Evolutionary conservation across 2,113 vertebrate species (phyloP).

Genomic region (Pseudorhombus dupliciocellatus): DNA sequence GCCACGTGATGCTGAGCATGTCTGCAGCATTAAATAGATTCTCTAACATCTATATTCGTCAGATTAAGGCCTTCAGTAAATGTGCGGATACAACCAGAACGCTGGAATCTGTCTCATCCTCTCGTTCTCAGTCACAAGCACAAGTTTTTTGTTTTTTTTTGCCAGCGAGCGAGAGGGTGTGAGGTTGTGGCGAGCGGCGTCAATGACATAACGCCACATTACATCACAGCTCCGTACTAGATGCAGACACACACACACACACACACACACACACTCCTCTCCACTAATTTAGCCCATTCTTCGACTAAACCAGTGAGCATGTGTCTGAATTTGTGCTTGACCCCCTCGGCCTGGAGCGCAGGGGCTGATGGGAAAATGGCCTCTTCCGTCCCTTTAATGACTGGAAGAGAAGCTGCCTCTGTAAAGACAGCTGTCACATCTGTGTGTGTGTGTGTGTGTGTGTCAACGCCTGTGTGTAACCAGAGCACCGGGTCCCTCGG

Average conservation of each 20-base stretch:
- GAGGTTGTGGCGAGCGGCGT: conserved; percentile 3
- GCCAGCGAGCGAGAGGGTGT: conserved; percentile 30
- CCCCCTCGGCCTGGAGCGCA: conserved; percentile 11
- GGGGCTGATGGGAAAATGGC: neutral
- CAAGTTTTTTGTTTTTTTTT: neutral
- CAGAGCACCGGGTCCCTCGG: conserved; percentile 36
- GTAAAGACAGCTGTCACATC: conserved; percentile 40
- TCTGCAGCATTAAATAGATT: neutral
- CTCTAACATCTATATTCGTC: neutral
- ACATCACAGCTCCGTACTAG: neutral
- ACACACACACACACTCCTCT: neutral
- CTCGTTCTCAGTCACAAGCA: conserved; percentile 16
- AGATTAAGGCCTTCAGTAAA: no score
- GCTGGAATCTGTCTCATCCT: neutral
- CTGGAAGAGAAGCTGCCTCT: conserved; percentile 24
- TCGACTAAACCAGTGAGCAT: neutral
- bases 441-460: neutral
- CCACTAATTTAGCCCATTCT: conserved; percentile 8
- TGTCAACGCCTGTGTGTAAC: conserved; percentile 38
- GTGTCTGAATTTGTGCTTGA: conserved; percentile 29
- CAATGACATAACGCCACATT: neutral
- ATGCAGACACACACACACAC: neutral
- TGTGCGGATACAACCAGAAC: no score
- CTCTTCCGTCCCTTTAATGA: conserved; percentile 28
- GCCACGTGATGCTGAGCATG: neutral